phyloP scores from a whole-genome alignment of 2,888 invertebrate species.

The Drosophila mayaguana region DNA sequence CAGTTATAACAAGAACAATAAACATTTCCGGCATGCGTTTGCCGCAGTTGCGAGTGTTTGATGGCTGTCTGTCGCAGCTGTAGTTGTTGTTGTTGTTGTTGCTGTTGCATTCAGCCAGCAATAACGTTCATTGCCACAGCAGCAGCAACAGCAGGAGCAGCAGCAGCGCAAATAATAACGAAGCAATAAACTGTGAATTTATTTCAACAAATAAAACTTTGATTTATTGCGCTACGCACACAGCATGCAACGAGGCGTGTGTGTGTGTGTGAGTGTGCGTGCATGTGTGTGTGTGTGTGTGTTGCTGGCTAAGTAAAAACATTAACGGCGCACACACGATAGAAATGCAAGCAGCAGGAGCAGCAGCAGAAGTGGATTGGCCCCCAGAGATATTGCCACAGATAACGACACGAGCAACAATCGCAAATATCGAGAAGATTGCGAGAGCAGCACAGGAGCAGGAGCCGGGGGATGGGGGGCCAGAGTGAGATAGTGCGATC shows the following conservation, averaged over 20 bases:
- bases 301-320: constrained; percentile 40
- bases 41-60: constrained; percentile 60
- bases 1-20: constrained; percentile 44
- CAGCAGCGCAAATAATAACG: constrained; percentile 77
- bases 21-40: constrained; percentile 70
- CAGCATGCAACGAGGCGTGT: constrained; percentile 74
- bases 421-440: constrained; percentile 37
- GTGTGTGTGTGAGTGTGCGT: constrained; percentile 19
- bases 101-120: constrained; percentile 17
- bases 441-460: not conserved
- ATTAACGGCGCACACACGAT: constrained; percentile 60
- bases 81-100: constrained; percentile 25
- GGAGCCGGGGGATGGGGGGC: not conserved
- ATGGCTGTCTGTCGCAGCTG: constrained; percentile 64
- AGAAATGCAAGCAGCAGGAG: constrained; percentile 39
- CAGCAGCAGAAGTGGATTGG: constrained; percentile 46
- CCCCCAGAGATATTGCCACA: constrained; percentile 49
- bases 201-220: constrained; percentile 84
- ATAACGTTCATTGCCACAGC: constrained; percentile 15
- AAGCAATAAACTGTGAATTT: constrained; percentile 84
- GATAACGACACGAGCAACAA: constrained; percentile 57
- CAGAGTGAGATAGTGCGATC: constrained; percentile 1
- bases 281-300: constrained; percentile 8
- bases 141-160: constrained; percentile 4
- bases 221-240: constrained; percentile 84